Base-by-base conservation (phyloP, 2,113 vertebrate species). In the Stigmatopora nigra region DNA sequence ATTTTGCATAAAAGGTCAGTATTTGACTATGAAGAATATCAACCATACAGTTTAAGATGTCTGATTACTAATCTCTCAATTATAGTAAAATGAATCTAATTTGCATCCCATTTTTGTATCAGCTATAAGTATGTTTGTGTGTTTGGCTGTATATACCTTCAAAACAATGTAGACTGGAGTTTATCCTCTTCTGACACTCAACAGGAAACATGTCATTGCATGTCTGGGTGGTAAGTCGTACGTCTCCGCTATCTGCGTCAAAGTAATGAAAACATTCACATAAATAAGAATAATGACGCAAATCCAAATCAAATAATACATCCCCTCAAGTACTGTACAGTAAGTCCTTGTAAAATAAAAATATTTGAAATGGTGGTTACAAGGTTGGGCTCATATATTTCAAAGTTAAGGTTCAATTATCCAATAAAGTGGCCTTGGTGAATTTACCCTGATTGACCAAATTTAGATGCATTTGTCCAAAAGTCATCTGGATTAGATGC, bases 121-220 rank as follows among this genome's bases (percentile, higher is more conserved):
- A 31, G 1, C 25, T 31, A 31, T 31, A 31, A 31, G 25, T 31
- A 31, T n/a, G n/a, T n/a, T n/a, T n/a, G n/a, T n/a, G 56, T n/a
- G 57, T 59, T 10, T 41, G 36, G 38, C 16, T 2, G 25, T 16
- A 9, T 59, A 44, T 15, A 63, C 61, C 46, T 63, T 49, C 46
- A 4, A 22, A 76, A 79, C 17, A 69, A 67, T 22, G 45, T 64
- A 9, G 17, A 17, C 25, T 6, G 48, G 35, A 3, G 2, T 64
- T 10, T 25, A 49, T 64, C 48, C 62, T 64, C 5, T 64, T 64
- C 48, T 64, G 62, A 52, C 47, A 31, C 3, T 52, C 62, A 64
- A 38, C 62, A 64, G 25, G 62, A 63, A 63, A 46, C 46, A 25
- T 12, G 61, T 63, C 7, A 63, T 16, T 7, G 61, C 46, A 22